A percentile compares a stretch with the other conserved stretches of the same genome.
phyloP scores from a whole-genome alignment of 30 jellyfish, hydroid and myxozoan genomes.

The Hydra vulgaris region DNA sequence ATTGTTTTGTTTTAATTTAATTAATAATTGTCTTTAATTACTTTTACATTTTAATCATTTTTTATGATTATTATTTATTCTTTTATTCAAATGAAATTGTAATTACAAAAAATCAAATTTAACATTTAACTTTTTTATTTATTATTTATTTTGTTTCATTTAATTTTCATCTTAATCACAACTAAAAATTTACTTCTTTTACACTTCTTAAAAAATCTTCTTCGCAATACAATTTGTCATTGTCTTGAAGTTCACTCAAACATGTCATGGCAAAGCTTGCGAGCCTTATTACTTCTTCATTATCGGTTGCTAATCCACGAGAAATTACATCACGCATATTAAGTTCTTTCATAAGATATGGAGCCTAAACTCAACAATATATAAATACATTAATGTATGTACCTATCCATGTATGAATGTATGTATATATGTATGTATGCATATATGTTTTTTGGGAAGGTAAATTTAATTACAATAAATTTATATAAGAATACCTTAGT shows the following conservation, averaged over 20 bases:
- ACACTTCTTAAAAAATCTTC: conserved; percentile 47
- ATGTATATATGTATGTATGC: no score
- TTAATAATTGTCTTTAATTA: no score
- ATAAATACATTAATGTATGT: conserved; percentile 1
- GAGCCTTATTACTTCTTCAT: conserved; percentile 59
- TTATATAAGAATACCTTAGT: not conserved
- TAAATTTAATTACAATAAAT: no score
- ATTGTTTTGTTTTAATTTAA: no score
- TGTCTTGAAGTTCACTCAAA: conserved; percentile 59
- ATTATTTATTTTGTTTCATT: no score
- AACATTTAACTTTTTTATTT: no score
- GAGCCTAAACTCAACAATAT: conserved; percentile 43
- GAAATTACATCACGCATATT: conserved; percentile 33
- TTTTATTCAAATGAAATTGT: no score
- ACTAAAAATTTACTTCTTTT: conserved; percentile 59
- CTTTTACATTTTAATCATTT: no score
- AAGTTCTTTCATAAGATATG: conserved; percentile 59
- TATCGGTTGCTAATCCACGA: conserved; percentile 42
- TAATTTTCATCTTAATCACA: no score
- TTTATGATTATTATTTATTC: no score
- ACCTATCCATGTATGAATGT: no score
- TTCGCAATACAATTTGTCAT: conserved; percentile 49
- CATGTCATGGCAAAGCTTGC: conserved; percentile 70
- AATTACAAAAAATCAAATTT: no score
- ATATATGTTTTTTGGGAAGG: not conserved